Evolutionary conservation across 2,888 invertebrate genomes (phyloP).

Genomic region (Frankliniella intonsa): DNA sequence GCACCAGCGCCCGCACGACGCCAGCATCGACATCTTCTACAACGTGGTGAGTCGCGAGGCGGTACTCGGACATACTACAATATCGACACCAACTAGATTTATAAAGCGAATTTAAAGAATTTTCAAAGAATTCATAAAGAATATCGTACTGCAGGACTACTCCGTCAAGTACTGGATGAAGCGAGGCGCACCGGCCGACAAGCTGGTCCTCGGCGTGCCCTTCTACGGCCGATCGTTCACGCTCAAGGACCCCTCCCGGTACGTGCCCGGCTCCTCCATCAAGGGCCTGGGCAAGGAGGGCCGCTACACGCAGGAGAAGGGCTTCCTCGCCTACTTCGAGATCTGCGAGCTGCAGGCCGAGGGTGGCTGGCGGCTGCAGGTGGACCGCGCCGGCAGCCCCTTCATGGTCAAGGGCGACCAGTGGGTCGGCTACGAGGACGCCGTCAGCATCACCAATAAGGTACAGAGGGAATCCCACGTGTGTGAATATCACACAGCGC

Average conservation of each 20-base stretch:
- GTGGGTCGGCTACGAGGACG: constrained; percentile 76
- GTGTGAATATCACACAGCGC: constrained; percentile 23
- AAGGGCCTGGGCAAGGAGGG: constrained; percentile 62
- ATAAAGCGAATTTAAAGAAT: no score
- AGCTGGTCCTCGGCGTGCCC: constrained; percentile 79
- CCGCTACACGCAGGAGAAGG: constrained; percentile 62
- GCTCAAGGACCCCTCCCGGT: constrained; percentile 53
- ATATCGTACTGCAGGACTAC: constrained; percentile 50
- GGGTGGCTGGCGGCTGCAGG: constrained; percentile 51
- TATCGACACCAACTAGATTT: no score
- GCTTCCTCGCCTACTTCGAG: constrained; percentile 69
- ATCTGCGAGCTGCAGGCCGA: constrained; percentile 55
- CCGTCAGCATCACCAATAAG: constrained; percentile 60
- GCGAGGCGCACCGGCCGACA: constrained; percentile 70
- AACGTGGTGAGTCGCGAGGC: constrained; percentile 47
- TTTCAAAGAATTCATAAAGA: no score
- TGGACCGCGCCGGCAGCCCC: constrained; percentile 62
- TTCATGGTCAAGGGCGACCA: constrained; percentile 64
- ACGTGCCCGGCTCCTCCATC: constrained; percentile 56
- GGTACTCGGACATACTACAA: neutral
- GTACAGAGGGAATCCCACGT: constrained; percentile 45
- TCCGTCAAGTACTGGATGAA: constrained; percentile 77
- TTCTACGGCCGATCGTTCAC: constrained; percentile 76
- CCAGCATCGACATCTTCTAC: constrained; percentile 52
- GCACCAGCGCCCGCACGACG: constrained; percentile 49